Evolutionary conservation across 2,888 invertebrate species (phyloP).

Genomic region (Oscheius sp.): DNA sequence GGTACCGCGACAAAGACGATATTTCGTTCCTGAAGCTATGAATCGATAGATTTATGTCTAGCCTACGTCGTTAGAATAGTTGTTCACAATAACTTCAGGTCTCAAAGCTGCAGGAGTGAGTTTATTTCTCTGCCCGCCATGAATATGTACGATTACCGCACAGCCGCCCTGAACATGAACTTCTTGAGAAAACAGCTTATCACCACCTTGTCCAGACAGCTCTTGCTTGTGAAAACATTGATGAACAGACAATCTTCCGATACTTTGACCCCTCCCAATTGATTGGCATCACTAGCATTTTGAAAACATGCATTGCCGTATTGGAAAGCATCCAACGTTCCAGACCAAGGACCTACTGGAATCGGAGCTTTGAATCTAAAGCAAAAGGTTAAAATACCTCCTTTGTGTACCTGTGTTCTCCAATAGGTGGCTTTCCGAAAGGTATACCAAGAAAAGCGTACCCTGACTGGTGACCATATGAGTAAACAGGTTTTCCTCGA

Average conservation of each 20-base stretch:
- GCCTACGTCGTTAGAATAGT: conserved; percentile 38
- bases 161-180: conserved; percentile 44
- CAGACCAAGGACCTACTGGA: neutral
- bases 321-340: neutral
- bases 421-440: neutral
- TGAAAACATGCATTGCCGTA: neutral
- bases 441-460: conserved; percentile 20
- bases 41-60: neutral
- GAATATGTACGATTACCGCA: conserved; percentile 45
- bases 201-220: conserved; percentile 37
- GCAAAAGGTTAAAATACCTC: neutral
- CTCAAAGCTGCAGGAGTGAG: conserved; percentile 39
- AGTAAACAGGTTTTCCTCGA: too few species aligned
- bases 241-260: conserved; percentile 41
- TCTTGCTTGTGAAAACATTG: conserved; percentile 39
- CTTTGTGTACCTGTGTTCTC: neutral
- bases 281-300: neutral
- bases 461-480: neutral
- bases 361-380: neutral
- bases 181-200: neutral
- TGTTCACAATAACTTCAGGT: conserved; percentile 41
- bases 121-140: conserved; percentile 41
- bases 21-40: conserved; percentile 32
- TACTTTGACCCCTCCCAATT: neutral
- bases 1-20: conserved; percentile 42